Conservation (phyloP, 2,888 invertebrate genomes). For the Acronicta leporina region DNA sequence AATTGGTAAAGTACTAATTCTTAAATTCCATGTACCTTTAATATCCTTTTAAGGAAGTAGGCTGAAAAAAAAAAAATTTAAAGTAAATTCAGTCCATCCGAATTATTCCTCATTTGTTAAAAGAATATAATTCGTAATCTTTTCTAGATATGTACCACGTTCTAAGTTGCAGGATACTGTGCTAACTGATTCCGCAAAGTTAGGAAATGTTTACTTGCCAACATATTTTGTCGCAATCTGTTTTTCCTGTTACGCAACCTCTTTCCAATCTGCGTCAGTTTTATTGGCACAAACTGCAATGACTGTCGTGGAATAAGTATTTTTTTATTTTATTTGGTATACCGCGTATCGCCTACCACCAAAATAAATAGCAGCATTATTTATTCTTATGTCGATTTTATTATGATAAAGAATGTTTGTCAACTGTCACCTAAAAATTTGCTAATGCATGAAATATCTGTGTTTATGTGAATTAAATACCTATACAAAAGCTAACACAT, state of each 20-base stretch:
- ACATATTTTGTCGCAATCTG: neutral
- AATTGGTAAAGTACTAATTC: too few relatives aligned
- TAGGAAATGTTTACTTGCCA: constrained; percentile 2
- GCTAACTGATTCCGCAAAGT: constrained; percentile 14
- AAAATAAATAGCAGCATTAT: neutral
- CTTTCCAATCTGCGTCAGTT: constrained; percentile 2
- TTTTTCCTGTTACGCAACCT: constrained; percentile 2
- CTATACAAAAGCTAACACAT: constrained; percentile 9
- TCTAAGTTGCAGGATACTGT: constrained; percentile 1
- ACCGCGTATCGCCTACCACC: neutral
- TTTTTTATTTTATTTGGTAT: neutral
- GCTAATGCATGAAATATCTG: constrained; percentile 3
- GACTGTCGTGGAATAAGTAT: neutral
- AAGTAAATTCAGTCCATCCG: too few relatives aligned
- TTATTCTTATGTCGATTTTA: too few relatives aligned
- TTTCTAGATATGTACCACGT: neutral
- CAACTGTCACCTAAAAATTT: neutral
- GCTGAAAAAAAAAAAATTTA: too few relatives aligned
- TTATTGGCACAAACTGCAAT: constrained; percentile 5
- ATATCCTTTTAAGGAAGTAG: too few relatives aligned
- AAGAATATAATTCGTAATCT: neutral
- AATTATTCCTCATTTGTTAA: neutral
- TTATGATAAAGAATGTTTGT: too few relatives aligned
- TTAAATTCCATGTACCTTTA: too few relatives aligned
- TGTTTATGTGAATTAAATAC: neutral